Base-by-base conservation (phyloP, 2,888 invertebrate species). In the Caradrina kadenii region DNA sequence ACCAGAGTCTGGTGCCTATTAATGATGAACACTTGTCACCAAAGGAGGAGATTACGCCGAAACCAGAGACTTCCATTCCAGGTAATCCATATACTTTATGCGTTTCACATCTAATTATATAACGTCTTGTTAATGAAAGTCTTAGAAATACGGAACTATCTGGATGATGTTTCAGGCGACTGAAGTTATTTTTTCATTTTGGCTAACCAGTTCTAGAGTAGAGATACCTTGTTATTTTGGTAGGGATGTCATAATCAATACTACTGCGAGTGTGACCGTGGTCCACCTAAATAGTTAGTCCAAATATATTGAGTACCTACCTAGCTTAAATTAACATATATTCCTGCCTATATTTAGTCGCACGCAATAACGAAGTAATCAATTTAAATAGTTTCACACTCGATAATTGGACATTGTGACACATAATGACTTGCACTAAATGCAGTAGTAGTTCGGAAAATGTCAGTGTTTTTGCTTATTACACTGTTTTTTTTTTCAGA, bases 401-500 rank as follows among this genome's bases (percentile, higher is more conserved):
- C 15, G 19, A 17, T 39, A 13, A 19, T 19, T 54, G 19, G 13
- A n/a, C n/a, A 19, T 72, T 45, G 10, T 22, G 35, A 22, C 50
- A 55, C 22, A 35, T 19, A 67, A 66, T 71, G 71, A 75, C 71
- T 67, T 56, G 75, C 55, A 54, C 7, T 21, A 49, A n/a, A 49
- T 21, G 15, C 3, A 21, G 13, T 53, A 15, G 4, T 53, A n/a
- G 2, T 21, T 21, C n/a, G n/a, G 17, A 39, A 53, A 0, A 7
- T 48, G 59, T 8, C 7, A 53, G n/a, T 35, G 42, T 11, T 8
- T 42, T 21, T 35, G 13, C 42, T 55, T 50, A 49, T 35, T 54
- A 3, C 6, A 49, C 7, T 70, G n/a, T 11, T 35, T 61, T 62
- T 39, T 8, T 58, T 90, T 87, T 60, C 87, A 92, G 90, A 66